Conservation (phyloP, 2,888 invertebrate species). For the Furcula furcula region DNA sequence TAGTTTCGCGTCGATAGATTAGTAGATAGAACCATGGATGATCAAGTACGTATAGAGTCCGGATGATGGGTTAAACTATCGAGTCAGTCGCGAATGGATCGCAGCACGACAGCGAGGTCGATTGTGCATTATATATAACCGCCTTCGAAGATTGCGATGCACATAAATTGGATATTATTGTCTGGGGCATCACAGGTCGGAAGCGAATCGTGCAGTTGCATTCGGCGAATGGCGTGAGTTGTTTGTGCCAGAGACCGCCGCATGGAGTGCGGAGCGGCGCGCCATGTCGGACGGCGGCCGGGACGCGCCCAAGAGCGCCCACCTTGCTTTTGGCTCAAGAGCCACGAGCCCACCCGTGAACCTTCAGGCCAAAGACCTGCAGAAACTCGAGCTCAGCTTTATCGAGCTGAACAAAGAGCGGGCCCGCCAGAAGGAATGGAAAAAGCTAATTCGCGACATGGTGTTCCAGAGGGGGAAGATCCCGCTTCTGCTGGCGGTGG, state of each 20-base stretch:
- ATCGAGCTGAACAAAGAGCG: slow-evolving; percentile 78
- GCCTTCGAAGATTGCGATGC: slow-evolving; percentile 62
- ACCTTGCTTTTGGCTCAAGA: slow-evolving; percentile 40
- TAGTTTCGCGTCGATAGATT: slow-evolving; percentile 43
- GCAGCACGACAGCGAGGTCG: slow-evolving; percentile 60
- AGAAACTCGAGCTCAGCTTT: slow-evolving; percentile 75
- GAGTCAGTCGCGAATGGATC: slow-evolving; percentile 47
- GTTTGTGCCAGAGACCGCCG: slow-evolving; percentile 50
- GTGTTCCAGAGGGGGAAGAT: slow-evolving; percentile 94
- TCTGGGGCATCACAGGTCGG: slow-evolving; percentile 64
- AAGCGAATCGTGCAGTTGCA: slow-evolving; percentile 63
- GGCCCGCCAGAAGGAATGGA: slow-evolving; percentile 78
- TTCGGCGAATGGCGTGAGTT: slow-evolving; percentile 57
- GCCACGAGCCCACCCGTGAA: slow-evolving; percentile 58
- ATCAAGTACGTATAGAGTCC: slow-evolving; percentile 70
- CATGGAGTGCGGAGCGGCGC: slow-evolving; percentile 48
- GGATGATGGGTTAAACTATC: slow-evolving; percentile 41
- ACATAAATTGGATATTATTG: slow-evolving; percentile 63
- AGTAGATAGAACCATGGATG: slow-evolving; percentile 68
- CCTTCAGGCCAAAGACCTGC: slow-evolving; percentile 59
- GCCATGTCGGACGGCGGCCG: slow-evolving; percentile 52
- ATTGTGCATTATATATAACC: slow-evolving; percentile 60
- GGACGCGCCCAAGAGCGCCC: slow-evolving; percentile 57
- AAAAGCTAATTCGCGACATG: slow-evolving; percentile 81
- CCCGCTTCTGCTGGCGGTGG: slow-evolving; percentile 95